Evolutionary conservation across 1,140 invertebrate genomes (phyloP).

Genomic region (Tigriopus japonicus): DNA sequence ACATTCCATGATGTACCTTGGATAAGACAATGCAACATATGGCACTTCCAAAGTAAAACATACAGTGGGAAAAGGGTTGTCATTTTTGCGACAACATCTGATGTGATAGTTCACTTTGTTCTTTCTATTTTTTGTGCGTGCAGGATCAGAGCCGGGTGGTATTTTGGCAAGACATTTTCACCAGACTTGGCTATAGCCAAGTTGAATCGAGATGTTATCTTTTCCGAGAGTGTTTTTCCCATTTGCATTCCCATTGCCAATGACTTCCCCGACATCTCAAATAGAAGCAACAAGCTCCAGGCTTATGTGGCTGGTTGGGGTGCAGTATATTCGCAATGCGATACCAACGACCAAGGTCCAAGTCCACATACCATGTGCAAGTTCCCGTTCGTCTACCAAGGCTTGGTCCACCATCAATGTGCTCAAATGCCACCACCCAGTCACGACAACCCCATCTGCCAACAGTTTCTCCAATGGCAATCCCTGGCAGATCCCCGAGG

Average conservation of each 20-base stretch:
- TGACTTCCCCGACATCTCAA: neutral
- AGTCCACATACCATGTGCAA: conserved; percentile 6
- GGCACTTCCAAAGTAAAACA: too few species aligned
- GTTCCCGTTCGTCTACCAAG: conserved; percentile 1
- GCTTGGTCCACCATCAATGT: neutral
- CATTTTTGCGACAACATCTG: too few species aligned
- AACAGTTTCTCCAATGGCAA: neutral
- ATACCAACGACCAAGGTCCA: conserved; percentile 1
- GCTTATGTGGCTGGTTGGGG: conserved; percentile 4
- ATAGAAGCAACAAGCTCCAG: neutral
- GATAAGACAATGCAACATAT: too few species aligned
- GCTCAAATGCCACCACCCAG: neutral
- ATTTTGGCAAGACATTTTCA: neutral
- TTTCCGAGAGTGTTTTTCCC: neutral
- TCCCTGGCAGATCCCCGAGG: neutral
- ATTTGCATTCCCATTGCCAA: neutral
- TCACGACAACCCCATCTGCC: neutral
- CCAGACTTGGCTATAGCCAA: conserved; percentile 3
- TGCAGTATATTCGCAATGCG: neutral
- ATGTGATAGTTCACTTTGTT: neutral
- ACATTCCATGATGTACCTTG: neutral
- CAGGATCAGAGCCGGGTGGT: conserved; percentile 1
- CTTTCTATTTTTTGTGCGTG: neutral
- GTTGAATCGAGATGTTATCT: neutral
- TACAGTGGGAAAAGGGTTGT: too few species aligned